Evolutionary conservation across 2,797 vertebrate genomes (phyloP), one percentile per base, ranked within the genome.

Genomic region (Leptoclinus maculatus): DNA sequence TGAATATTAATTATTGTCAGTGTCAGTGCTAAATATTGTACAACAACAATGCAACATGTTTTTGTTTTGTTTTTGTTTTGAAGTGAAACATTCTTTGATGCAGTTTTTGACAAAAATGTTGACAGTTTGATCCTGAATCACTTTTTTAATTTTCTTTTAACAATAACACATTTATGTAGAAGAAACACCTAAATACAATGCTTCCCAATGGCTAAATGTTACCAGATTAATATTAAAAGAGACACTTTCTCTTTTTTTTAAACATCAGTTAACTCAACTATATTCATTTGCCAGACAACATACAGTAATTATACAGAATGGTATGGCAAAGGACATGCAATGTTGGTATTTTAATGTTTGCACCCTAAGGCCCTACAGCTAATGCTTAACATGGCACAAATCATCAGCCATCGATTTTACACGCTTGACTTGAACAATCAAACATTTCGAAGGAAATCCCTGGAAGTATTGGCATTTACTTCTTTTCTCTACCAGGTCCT

Each of bases 381-480:
- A 38, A 62, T 70, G 74, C 69, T 86, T 82, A 72, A 64, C 67
- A 70, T 85, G 73, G 80, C 79, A 76, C 65, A 83, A 82, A 78
- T 72, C 78, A 80, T 68, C 81, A 82, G 54, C 49, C 79, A 73
- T 88, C 80, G 84, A 87, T 92, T 90, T 89, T 69, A 84, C 84
- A 89, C 29, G 86, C 91, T 90, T 82, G 76, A 91, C 90, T 84
- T 85, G 47, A 80, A 83, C 90, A 89, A 88, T 94, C 88, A 93
- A 87, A 89, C 83, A 85, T 81, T 91, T 89, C 76, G 63, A 81
- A 80, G 74, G 60, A 91, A 85, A 88, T 89, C 80, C 87, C 91
- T 89, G 90, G 90, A 95, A 93, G 92, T 94, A 87, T 84, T 95
- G 94, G 89, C 94, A 91, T 95, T 95, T 95, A 88, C 91, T 92